A percentile compares a stretch with the other conserved stretches of the same genome.
Evolutionary conservation across 2,888 invertebrate genomes (phyloP).

Genomic region (Heteromyza rotundicornis): DNA sequence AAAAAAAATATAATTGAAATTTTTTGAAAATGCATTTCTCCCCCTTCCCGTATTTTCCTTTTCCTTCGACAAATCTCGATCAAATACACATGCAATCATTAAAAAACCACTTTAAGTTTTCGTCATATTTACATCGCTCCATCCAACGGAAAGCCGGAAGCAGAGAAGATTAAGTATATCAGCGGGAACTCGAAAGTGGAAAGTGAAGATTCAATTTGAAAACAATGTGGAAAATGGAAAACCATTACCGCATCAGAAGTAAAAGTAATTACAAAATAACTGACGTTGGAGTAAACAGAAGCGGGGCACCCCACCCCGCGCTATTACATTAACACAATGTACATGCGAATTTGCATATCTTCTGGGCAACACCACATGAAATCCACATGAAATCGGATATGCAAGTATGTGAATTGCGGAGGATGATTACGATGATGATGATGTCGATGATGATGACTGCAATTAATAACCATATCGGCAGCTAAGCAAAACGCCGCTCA

Average conservation of each 20-base stretch:
- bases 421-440: neutral
- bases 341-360: too few relatives aligned
- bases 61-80: too few relatives aligned
- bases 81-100: too few relatives aligned
- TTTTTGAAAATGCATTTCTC: too few relatives aligned
- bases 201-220: neutral
- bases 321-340: too few relatives aligned
- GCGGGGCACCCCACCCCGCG: too few relatives aligned
- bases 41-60: too few relatives aligned
- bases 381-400: conserved; percentile 13
- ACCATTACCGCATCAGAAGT: neutral
- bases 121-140: too few relatives aligned
- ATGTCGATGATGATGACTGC: conserved; percentile 10
- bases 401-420: neutral
- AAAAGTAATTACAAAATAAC: neutral
- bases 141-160: neutral
- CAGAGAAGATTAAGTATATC: neutral
- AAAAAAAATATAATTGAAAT: too few relatives aligned
- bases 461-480: conserved; percentile 17
- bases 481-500: neutral
- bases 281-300: too few relatives aligned
- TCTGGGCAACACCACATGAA: too few relatives aligned
- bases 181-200: neutral
- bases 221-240: neutral
- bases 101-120: too few relatives aligned